Percentiles rank a stretch among this genome's conserved stretches.
phyloP scores from a whole-genome alignment of 1,140 invertebrate genomes.

The Cotesia glomerata region DNA sequence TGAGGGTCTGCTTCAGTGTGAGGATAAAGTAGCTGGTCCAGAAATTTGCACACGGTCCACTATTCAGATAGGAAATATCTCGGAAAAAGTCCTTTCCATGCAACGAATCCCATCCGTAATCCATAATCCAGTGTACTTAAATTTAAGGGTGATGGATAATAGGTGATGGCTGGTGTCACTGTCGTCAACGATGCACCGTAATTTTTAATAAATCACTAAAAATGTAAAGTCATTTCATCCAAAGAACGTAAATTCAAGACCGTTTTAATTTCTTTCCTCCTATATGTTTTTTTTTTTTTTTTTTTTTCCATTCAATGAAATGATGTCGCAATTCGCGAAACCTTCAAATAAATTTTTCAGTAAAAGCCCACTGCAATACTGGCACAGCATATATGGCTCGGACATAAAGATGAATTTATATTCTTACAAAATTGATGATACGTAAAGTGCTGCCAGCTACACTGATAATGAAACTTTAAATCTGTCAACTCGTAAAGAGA shows the following conservation, averaged over 20 bases:
- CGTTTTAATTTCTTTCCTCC: no score
- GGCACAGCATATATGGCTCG: no score
- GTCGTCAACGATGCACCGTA: constrained; percentile 6
- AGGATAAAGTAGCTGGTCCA: background rate
- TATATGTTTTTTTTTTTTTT: no score
- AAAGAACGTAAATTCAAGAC: no score
- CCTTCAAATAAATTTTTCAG: no score
- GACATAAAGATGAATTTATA: background rate
- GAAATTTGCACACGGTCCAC: background rate
- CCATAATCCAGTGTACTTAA: background rate
- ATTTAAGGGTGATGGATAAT: background rate
- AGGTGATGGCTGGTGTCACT: background rate
- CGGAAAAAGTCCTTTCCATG: background rate
- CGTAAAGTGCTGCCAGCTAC: constrained; percentile 2
- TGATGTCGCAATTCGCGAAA: no score
- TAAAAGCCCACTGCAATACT: background rate
- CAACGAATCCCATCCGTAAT: background rate
- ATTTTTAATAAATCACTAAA: background rate
- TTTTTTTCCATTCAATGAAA: no score
- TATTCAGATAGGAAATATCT: background rate
- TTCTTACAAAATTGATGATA: constrained; percentile 4
- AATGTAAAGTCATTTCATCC: no score
- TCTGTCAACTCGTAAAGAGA: constrained; percentile 1
- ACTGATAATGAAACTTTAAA: constrained; percentile 15
- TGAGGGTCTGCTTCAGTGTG: no score